Percentiles rank a stretch among this genome's conserved stretches.
These are phyloP conservation scores for Actinia tenebrosa DNA, from an alignment of 64 coral and sea anemone species.

Conservation along the genomic window DNA sequence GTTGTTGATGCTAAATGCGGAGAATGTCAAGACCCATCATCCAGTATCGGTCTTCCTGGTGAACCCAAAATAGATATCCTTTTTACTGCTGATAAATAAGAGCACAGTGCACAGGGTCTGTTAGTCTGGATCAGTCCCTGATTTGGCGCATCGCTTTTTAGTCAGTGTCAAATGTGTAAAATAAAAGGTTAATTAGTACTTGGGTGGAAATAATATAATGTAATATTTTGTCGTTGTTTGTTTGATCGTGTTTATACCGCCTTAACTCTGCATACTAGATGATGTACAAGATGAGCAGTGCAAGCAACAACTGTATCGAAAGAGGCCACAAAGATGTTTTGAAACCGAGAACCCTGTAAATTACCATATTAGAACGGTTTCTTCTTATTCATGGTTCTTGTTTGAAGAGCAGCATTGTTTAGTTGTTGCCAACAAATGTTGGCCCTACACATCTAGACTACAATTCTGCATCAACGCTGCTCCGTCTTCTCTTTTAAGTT, in stretches of 20 bases:
- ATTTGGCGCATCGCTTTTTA: no score
- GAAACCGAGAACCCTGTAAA: slow-evolving; percentile 30
- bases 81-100: not conserved
- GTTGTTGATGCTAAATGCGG: slow-evolving; percentile 38
- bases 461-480: not conserved
- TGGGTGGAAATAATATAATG: no score
- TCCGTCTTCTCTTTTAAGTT: not conserved
- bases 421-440: not conserved
- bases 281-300: not conserved
- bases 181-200: no score
- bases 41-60: slow-evolving; percentile 37
- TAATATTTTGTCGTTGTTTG: not conserved
- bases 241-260: not conserved
- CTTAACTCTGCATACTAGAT: slow-evolving; percentile 9
- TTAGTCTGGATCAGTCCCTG: not conserved
- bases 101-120: not conserved
- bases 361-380: not conserved
- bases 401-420: not conserved
- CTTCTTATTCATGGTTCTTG: not conserved
- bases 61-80: slow-evolving; percentile 61
- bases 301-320: slow-evolving; percentile 30
- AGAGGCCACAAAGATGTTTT: slow-evolving; percentile 55
- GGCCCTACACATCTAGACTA: no score
- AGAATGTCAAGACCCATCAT: not conserved
- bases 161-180: no score